phyloP scores from a whole-genome alignment of 2,888 invertebrate species.

The Lypha dubia region DNA sequence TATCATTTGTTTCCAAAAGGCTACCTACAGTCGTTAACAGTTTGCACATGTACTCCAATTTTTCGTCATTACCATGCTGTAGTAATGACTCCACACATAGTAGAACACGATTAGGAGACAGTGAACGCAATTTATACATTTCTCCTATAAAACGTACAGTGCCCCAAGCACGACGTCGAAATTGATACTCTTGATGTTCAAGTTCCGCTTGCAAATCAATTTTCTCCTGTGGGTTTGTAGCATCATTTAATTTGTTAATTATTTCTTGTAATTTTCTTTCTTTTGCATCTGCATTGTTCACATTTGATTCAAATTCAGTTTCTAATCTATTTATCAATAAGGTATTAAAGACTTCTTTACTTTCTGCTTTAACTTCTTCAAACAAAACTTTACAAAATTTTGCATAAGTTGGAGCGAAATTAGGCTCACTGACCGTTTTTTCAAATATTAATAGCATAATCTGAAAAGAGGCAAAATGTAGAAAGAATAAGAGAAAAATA shows the following conservation, averaged over 20 bases:
- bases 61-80: conserved; percentile 80
- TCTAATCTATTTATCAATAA: conserved; percentile 79
- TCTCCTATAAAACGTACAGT: conserved; percentile 82
- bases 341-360: conserved; percentile 77
- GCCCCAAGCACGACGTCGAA: conserved; percentile 82
- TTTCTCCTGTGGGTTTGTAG: conserved; percentile 77
- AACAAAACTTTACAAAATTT: conserved; percentile 81
- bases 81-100: conserved; percentile 79
- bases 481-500: neutral
- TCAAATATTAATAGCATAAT: conserved; percentile 82
- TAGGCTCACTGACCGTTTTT: conserved; percentile 81
- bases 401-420: conserved; percentile 82
- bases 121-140: conserved; percentile 79
- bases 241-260: conserved; percentile 76
- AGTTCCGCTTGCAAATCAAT: conserved; percentile 80
- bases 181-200: conserved; percentile 81
- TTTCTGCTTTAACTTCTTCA: conserved; percentile 79
- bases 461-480: conserved; percentile 67
- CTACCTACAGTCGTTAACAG: conserved; percentile 80
- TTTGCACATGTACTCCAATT: conserved; percentile 82
- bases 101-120: conserved; percentile 78
- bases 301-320: conserved; percentile 81
- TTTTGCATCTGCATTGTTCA: conserved; percentile 81
- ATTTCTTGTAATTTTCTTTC: conserved; percentile 79
- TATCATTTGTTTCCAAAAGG: conserved; percentile 76